Conservation (phyloP, 2,113 vertebrate genomes). For the Tautogolabrus adspersus region DNA sequence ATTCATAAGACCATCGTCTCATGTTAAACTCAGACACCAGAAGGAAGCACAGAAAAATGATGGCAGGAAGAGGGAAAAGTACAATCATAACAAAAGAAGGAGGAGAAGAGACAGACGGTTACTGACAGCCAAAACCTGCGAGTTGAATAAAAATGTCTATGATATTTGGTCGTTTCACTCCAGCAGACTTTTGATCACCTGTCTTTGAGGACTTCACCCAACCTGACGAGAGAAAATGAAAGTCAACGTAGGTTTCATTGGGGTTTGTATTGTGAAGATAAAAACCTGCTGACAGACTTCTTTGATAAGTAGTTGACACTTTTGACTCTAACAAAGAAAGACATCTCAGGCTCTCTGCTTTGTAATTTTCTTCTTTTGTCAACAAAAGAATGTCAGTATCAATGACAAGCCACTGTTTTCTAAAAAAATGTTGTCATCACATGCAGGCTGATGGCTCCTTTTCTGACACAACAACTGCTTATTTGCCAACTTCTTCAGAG, state of each 20-base stretch:
- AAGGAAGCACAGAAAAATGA: constrained; percentile 3
- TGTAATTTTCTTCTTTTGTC: constrained; percentile 26
- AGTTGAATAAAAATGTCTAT: constrained; percentile 32
- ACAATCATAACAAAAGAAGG: constrained; percentile 6
- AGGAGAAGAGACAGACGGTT: constrained; percentile 25
- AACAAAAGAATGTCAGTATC: constrained; percentile 29
- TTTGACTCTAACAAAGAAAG: constrained; percentile 44
- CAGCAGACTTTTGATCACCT: constrained; percentile 56
- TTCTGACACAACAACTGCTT: not conserved
- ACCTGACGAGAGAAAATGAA: constrained; percentile 53
- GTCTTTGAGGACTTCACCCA: constrained; percentile 53
- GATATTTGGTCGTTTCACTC: constrained; percentile 51
- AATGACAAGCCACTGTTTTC: not conserved
- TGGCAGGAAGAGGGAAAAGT: not conserved
- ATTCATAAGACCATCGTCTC: not conserved
- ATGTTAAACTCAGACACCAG: constrained; percentile 13
- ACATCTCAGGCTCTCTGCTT: constrained; percentile 30
- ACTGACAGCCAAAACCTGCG: constrained; percentile 20
- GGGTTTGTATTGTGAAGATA: constrained; percentile 46
- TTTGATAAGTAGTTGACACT: constrained; percentile 55
- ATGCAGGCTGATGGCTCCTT: not conserved
- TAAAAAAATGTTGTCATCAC: not conserved
- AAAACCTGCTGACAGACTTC: constrained; percentile 29
- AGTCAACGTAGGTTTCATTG: constrained; percentile 48
- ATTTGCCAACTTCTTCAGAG: not conserved